Evolutionary conservation across 2,113 vertebrate species (phyloP).

Genomic region (Balaeniceps rex): DNA sequence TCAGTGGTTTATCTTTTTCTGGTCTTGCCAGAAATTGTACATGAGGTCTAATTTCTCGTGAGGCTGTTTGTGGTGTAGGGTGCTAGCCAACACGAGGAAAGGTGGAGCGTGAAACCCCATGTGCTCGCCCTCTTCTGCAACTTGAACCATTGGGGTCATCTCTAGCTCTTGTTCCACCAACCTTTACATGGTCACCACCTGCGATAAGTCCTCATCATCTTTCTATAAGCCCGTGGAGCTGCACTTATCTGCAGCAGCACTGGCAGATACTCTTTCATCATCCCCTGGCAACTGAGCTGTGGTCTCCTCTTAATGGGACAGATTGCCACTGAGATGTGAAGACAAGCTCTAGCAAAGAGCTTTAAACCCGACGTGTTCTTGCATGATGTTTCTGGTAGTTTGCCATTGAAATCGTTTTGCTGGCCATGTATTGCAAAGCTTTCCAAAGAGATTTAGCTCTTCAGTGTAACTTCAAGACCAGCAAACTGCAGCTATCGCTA

Average conservation of each 20-base stretch:
- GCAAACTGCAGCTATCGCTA: accelerated
- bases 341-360: background rate
- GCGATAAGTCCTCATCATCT: accelerated
- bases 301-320: background rate
- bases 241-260: background rate
- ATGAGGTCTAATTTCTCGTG: background rate
- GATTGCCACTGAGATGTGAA: background rate
- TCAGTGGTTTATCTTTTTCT: background rate
- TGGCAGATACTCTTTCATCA: background rate
- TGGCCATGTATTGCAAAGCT: background rate
- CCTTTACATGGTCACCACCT: accelerated
- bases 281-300: background rate
- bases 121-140: background rate
- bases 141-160: accelerated
- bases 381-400: background rate
- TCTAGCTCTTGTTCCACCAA: background rate
- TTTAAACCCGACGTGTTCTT: background rate
- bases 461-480: background rate
- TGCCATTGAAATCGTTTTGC: background rate
- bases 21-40: background rate
- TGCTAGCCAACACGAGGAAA: background rate
- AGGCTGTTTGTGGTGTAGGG: background rate
- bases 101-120: accelerated
- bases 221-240: background rate
- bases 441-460: background rate